Conservation (phyloP, 2,797 vertebrate species). For the Microhierax caerulescens region DNA sequence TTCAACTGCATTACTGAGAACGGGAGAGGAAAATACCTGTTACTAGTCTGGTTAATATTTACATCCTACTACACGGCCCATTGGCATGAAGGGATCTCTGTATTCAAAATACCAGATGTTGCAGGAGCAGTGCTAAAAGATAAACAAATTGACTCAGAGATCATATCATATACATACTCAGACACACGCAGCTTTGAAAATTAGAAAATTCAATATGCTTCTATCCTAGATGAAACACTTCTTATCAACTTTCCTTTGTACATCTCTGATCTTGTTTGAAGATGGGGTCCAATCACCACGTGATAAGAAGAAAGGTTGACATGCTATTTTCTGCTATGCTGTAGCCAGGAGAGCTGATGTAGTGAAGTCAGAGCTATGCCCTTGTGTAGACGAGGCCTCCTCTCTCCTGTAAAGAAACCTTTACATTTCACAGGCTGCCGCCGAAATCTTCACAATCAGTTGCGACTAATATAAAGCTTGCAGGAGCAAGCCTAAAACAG, state of each 20-base stretch:
- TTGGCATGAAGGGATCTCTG: not conserved
- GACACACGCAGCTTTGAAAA: not conserved
- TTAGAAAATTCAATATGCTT: not conserved
- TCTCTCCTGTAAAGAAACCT: not conserved
- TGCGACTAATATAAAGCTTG: not conserved
- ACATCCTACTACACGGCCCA: not conserved
- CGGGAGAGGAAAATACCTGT: not conserved
- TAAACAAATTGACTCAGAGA: slow-evolving; percentile 14
- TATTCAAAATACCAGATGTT: not conserved
- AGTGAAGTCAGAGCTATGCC: not conserved
- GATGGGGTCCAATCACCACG: fast-evolving
- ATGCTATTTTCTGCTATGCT: not conserved
- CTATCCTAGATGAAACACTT: not conserved
- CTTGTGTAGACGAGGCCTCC: not conserved
- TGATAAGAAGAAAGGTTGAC: not conserved
- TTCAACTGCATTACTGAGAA: slow-evolving; percentile 33
- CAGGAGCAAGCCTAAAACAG: not conserved
- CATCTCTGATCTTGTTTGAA: not conserved
- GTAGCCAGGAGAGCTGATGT: not conserved
- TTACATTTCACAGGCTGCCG: not conserved
- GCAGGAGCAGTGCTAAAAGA: not conserved
- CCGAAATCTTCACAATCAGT: not conserved
- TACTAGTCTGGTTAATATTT: not conserved
- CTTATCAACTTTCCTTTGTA: not conserved
- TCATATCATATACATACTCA: not conserved